Evolutionary conservation across 2,113 vertebrate genomes (phyloP), one percentile per base, ranked within the genome.

Genomic region (Anolis sagrei): DNA sequence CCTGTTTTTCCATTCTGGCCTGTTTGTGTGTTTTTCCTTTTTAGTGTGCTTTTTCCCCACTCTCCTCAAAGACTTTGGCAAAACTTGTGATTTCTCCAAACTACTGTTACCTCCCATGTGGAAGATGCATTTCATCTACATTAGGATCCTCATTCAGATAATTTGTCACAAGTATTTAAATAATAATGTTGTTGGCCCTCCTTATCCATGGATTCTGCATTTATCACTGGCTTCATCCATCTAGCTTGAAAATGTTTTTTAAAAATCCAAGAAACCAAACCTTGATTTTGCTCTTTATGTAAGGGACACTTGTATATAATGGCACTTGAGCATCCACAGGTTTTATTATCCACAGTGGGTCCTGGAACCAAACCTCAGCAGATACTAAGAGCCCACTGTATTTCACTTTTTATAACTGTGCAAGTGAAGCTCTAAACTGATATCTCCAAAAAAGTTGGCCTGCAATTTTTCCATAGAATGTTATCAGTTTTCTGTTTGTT

Each of bases 401-500:
- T 48, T 16, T 19, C 72, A 49, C 34, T 25, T 86, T 54, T 21
- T 80, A 29, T 23, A 79, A 61, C 32, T 51, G 25, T 13, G 48
- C 25, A 86, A 72, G 39, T 34, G n/a, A 74, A 64, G 23, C 58
- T 49, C 34, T 25, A 49, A 27, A 51, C 74, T 64, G 83, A 49
- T 39, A 85, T 64, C 29, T 7, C 21, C 51, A 70, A 49, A 36
- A 36, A 74, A 62, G 49, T 27, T 64, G 68, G 36, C 25, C 48
- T 86, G 48, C 32, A 64, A 13, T 18, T 29, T 79, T 86, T 74
- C 62, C 58, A 27, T 6, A 74, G 77, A 34, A 80, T 74, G 54
- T 39, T 27, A 80, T 86, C 29, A 62, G 27, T 72, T 80, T 49
- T 86, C 84, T 74, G 69, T n/a, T 73, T 80, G 84, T 49, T 86